Conservation (phyloP, 1,140 invertebrate species). For the Hetaerina americana region DNA sequence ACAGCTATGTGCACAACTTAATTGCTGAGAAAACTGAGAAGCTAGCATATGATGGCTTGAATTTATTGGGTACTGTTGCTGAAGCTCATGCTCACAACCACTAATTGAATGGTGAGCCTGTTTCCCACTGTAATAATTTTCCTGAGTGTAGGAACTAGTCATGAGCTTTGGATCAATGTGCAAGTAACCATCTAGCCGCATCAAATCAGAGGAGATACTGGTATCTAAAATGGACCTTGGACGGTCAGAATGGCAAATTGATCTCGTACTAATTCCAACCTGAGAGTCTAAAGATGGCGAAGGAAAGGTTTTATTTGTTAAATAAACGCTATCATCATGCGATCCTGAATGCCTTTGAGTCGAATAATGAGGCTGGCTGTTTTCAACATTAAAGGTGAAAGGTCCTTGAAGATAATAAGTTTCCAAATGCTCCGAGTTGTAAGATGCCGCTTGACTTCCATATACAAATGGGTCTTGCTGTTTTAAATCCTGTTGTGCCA, state of each 20-base stretch:
- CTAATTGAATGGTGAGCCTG: no score
- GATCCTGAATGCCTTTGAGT: background rate
- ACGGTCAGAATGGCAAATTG: background rate
- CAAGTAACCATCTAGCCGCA: background rate
- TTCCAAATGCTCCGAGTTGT: background rate
- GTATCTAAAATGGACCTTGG: background rate
- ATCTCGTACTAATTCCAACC: background rate
- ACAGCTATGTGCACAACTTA: background rate
- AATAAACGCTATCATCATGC: background rate
- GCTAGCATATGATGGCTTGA: background rate
- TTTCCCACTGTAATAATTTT: background rate
- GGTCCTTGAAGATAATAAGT: background rate
- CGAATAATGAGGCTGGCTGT: background rate
- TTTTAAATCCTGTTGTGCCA: background rate
- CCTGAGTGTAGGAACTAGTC: background rate
- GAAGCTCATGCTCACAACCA: background rate
- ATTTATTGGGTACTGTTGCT: background rate
- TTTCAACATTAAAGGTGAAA: background rate
- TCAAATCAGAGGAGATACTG: background rate
- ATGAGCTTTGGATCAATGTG: background rate
- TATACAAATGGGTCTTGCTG: background rate
- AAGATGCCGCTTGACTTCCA: background rate
- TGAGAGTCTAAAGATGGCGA: background rate
- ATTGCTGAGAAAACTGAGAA: background rate
- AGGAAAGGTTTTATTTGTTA: background rate